Evolutionary conservation across 2,797 vertebrate species (phyloP), one percentile per base, ranked within the genome.

Genomic region (Stomatorhinus walkeri): DNA sequence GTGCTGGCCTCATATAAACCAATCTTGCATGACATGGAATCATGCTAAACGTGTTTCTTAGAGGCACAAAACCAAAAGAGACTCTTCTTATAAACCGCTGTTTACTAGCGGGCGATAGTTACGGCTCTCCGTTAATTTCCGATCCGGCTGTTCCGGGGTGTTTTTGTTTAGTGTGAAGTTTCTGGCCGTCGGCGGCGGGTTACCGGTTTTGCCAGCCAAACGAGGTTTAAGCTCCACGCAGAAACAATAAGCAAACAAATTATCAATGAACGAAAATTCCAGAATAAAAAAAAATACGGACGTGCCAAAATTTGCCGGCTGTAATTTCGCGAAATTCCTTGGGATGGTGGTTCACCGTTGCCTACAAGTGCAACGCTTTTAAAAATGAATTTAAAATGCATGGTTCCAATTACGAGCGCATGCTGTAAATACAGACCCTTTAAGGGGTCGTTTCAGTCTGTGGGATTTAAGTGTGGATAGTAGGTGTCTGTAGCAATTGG

Each of bases 1-100:
- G 87, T 89, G 88, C 88, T 91, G 90, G 90, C 89, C 90, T 91
- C 91, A 91, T 92, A 92, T 92, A 92, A 92, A 92, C 91, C 90
- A 89, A 89, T 88, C 90, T 92, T 88, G 85, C 92, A 92, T 92
- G 93, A 91, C 91, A 91, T 89, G 89, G 88, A 92, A 88, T 93
- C 81, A 91, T 91, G 88, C 87, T 89, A 86, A 91, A 88, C 81
- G 49, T 89, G 89, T 91, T 92, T 87, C 88, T 90, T 85, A 89
- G 87, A 83, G 86, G 72, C 87, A 72, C 87, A 72, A 90, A 89
- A 84, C 64, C 85, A 89, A 87, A 89, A 48, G 28, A 46, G 2
- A 43, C 54, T 87, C 52, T 81, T 40, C 32, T 83, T 89, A 64
- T 90, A 88, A 90, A 83, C 86, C 87, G 64, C 64, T 91, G 52